Evolutionary conservation across 2,888 invertebrate species (phyloP).

Genomic region (Caenorhabditis plicata): DNA sequence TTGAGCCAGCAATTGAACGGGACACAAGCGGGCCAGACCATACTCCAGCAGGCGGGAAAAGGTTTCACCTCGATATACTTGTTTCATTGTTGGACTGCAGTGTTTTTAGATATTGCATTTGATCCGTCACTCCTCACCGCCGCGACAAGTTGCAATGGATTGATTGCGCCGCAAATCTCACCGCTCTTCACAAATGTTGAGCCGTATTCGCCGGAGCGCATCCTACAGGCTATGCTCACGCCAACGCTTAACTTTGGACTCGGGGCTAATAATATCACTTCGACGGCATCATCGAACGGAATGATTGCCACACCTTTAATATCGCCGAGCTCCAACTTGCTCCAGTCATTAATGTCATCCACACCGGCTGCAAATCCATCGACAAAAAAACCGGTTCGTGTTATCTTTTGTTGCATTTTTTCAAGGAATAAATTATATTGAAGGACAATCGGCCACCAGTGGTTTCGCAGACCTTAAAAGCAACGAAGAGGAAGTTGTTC

Average conservation of each 20-base stretch:
- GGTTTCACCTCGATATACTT: conserved; percentile 4
- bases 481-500: conserved; percentile 23
- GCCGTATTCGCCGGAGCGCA: conserved; percentile 10
- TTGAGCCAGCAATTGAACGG: conserved; percentile 9
- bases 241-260: conserved; percentile 14
- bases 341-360: conserved; percentile 27
- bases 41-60: conserved; percentile 7
- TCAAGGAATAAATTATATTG: neutral
- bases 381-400: neutral
- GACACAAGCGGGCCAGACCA: neutral
- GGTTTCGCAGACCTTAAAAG: conserved; percentile 27
- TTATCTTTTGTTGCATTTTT: neutral
- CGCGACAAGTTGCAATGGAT: conserved; percentile 28
- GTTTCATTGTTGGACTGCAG: neutral
- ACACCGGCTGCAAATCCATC: neutral
- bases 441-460: conserved; percentile 30
- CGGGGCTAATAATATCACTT: neutral
- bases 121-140: conserved; percentile 9
- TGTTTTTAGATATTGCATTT: conserved; percentile 9
- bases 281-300: conserved; percentile 13
- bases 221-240: conserved; percentile 27
- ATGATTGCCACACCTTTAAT: conserved; percentile 23
- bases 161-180: conserved; percentile 16
- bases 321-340: conserved; percentile 22
- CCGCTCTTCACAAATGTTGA: conserved; percentile 15